Conservation (phyloP, 2,888 invertebrate species). For the Tiphia femorata region DNA sequence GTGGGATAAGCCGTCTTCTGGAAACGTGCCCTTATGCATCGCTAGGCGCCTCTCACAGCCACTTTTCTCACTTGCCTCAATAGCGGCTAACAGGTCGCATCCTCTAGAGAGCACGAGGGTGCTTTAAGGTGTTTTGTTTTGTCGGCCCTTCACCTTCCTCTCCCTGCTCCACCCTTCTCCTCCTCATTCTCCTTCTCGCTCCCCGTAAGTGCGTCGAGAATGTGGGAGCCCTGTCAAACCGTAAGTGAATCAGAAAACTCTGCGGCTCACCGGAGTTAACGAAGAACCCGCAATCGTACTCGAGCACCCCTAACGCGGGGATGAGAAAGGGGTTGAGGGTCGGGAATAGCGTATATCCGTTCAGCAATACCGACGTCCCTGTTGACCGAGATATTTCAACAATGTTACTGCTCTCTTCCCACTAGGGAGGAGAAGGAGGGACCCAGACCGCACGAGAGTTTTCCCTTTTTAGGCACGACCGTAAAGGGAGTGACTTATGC, state of each 20-base stretch:
- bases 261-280: slow-evolving; percentile 25
- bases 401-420: no score
- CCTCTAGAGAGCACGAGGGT: slow-evolving; percentile 48
- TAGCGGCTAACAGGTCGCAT: slow-evolving; percentile 48
- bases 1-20: slow-evolving; percentile 28
- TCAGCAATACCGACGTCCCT: no score
- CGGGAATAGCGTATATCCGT: no score
- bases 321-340: no score
- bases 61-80: slow-evolving; percentile 53
- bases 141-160: slow-evolving; percentile 34
- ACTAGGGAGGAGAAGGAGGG: no score
- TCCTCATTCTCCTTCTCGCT: slow-evolving; percentile 16
- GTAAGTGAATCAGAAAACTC: slow-evolving; percentile 43
- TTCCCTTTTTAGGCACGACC: no score
- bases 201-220: slow-evolving; percentile 28
- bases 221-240: slow-evolving; percentile 39
- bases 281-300: slow-evolving; percentile 24
- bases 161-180: neutral
- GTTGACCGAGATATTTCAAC: no score
- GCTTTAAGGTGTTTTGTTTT: slow-evolving; percentile 54
- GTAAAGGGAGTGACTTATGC: no score
- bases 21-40: slow-evolving; percentile 42
- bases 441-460: no score
- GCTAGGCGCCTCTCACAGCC: slow-evolving; percentile 44
- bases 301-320: slow-evolving; percentile 1